These are phyloP conservation scores for Microcebus jonahi DNA, from an alignment of 2,113 vertebrate species.

Conservation along the genomic window DNA sequence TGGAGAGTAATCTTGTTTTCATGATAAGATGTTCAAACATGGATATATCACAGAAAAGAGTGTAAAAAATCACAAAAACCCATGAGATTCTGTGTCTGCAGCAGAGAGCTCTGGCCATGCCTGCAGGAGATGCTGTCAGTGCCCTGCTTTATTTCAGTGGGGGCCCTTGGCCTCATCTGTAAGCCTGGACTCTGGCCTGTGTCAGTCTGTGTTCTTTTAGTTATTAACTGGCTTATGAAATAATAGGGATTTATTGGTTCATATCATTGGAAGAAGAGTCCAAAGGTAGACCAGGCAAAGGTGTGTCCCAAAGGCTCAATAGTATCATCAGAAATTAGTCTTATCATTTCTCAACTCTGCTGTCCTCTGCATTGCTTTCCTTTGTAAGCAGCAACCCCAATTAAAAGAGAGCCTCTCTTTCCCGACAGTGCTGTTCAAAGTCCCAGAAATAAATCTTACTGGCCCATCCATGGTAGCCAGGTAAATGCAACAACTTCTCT, in stretches of 20 bases:
- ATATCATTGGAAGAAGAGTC: slow-evolving; percentile 17
- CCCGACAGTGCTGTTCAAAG: neutral
- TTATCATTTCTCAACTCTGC: neutral
- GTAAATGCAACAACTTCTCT: neutral
- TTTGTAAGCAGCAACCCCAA: neutral
- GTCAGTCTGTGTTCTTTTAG: neutral
- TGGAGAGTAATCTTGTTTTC: neutral
- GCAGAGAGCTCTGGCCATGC: neutral
- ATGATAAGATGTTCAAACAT: neutral
- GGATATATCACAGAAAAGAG: neutral
- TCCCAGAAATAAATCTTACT: neutral
- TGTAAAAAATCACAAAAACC: neutral
- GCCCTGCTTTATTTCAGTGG: neutral
- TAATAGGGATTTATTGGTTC: slow-evolving; percentile 60
- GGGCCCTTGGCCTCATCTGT: neutral
- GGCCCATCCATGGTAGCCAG: neutral
- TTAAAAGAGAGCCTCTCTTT: neutral
- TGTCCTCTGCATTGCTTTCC: neutral
- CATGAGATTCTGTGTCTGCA: neutral
- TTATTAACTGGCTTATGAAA: slow-evolving; percentile 5
- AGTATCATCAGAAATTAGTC: neutral
- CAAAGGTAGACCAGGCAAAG: slow-evolving; percentile 58
- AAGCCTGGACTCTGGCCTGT: slow-evolving; percentile 22
- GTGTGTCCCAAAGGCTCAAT: neutral
- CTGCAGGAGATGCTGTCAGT: neutral